Percentiles rank a stretch among this genome's conserved stretches.
These are phyloP conservation scores for Steinernema feltiae DNA, from an alignment of 1,140 invertebrate species.

Conservation along the genomic window DNA sequence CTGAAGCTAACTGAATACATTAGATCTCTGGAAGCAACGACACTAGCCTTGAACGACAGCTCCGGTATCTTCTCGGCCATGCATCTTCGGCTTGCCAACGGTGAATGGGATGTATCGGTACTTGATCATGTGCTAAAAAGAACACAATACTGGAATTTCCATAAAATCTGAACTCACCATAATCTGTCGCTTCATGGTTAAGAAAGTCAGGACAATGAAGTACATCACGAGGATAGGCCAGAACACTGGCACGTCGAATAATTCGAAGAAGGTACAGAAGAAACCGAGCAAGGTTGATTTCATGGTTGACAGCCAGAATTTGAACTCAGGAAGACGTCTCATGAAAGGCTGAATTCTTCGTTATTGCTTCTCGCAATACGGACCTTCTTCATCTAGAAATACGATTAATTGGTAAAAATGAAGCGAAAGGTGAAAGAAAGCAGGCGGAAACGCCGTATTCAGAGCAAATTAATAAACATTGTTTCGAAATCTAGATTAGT, in stretches of 20 bases:
- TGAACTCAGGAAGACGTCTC: constrained; percentile 92
- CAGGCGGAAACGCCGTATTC: too few species aligned
- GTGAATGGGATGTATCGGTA: constrained; percentile 99
- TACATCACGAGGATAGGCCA: constrained; percentile 99
- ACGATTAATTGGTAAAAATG: background rate
- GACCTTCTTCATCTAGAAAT: constrained; percentile 44
- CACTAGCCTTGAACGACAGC: constrained; percentile 37
- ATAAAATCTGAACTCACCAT: constrained; percentile 67
- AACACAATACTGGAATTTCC: constrained; percentile 70
- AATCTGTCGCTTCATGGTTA: constrained; percentile 99
- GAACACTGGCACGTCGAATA: constrained; percentile 97
- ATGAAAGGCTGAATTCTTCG: constrained; percentile 99
- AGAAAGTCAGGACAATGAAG: constrained; percentile 92
- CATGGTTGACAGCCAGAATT: constrained; percentile 96
- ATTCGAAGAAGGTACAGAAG: constrained; percentile 90
- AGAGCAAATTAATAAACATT: too few species aligned
- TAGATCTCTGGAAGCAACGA: background rate
- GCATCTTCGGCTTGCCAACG: constrained; percentile 74
- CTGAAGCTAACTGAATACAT: background rate
- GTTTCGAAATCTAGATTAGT: too few species aligned
- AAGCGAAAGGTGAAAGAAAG: too few species aligned
- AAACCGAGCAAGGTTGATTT: constrained; percentile 87
- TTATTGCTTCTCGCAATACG: constrained; percentile 80
- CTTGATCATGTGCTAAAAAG: constrained; percentile 95
- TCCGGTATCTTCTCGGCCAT: constrained; percentile 60